Evolutionary conservation across 2,888 invertebrate genomes (phyloP).

Genomic region (Amphipyra berbera): DNA sequence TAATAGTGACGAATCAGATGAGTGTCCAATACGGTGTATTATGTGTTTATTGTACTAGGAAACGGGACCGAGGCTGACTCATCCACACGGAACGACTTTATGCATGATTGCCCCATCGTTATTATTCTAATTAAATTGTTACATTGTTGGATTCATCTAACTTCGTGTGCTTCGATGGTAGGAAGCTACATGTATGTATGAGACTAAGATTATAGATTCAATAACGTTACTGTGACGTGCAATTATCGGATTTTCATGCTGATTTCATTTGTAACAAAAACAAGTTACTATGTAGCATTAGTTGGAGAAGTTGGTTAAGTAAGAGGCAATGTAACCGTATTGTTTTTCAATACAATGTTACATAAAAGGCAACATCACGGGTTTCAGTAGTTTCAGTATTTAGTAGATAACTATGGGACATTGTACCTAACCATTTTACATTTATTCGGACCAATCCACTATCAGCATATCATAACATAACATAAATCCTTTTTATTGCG

Average conservation of each 20-base stretch:
- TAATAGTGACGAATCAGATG: conserved; percentile 57
- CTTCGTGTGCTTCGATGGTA: conserved; percentile 12
- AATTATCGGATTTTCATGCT: conserved; percentile 38
- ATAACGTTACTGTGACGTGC: conserved; percentile 26
- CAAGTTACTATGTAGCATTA: neutral
- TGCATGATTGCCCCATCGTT: conserved; percentile 63
- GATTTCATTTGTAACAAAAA: conserved; percentile 23
- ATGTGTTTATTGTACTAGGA: conserved; percentile 63
- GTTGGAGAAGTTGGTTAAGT: conserved; percentile 4
- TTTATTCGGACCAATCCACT: too few species aligned
- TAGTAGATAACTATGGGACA: too few species aligned
- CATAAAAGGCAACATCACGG: too few species aligned
- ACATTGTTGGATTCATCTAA: conserved; percentile 19
- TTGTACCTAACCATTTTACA: too few species aligned
- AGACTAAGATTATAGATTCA: conserved; percentile 24
- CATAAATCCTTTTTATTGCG: too few species aligned
- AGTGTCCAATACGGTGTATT: conserved; percentile 53
- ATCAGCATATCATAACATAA: too few species aligned
- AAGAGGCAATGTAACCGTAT: neutral
- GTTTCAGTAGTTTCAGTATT: too few species aligned
- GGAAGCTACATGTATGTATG: conserved; percentile 17
- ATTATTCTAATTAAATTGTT: conserved; percentile 53
- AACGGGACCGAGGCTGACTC: conserved; percentile 72
- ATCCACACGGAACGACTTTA: conserved; percentile 70
- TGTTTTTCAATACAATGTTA: too few species aligned